A percentile compares a stretch with the other conserved stretches of the same genome.
Conservation (phyloP, 2,797 vertebrate species). For the Kryptopterus vitreolus region DNA sequence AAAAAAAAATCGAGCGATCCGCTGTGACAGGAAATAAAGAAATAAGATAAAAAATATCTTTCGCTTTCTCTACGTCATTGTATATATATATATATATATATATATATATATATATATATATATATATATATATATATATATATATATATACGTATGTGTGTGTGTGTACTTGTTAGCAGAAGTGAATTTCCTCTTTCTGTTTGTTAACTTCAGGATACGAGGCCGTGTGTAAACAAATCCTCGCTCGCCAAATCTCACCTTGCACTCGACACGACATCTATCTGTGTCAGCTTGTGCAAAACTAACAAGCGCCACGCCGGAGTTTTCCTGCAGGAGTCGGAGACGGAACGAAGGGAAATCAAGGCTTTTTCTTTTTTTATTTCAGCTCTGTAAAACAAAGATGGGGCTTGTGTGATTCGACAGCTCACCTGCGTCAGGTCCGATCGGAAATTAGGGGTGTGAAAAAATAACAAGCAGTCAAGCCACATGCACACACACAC, state of each 20-base stretch:
- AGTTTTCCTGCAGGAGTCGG: constrained; percentile 15
- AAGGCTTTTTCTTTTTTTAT: too few relatives aligned
- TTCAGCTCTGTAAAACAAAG: neutral
- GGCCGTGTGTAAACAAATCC: constrained; percentile 21
- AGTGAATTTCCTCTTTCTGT: constrained; percentile 6
- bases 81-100: constrained; percentile 1
- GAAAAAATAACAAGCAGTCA: neutral
- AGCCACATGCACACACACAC: too few relatives aligned
- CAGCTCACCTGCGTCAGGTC: neutral
- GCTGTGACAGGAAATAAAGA: constrained; percentile 20
- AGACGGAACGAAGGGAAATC: neutral
- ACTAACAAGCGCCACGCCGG: constrained; percentile 4
- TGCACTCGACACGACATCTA: constrained; percentile 18
- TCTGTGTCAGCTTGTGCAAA: constrained; percentile 16
- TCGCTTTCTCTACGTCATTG: too few relatives aligned
- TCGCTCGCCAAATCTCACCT: constrained; percentile 4
- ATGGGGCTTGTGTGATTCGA: neutral
- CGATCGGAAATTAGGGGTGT: neutral
- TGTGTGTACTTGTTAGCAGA: constrained; percentile 6
- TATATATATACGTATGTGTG: too few relatives aligned
- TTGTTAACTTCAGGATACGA: constrained; percentile 21
- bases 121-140: neutral
- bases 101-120: neutral
- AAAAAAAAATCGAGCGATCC: neutral
- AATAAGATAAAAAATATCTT: neutral